Evolutionary conservation across 1,140 invertebrate genomes (phyloP), one percentile per base, ranked within the genome.

Genomic region (Drosophila orosa): DNA sequence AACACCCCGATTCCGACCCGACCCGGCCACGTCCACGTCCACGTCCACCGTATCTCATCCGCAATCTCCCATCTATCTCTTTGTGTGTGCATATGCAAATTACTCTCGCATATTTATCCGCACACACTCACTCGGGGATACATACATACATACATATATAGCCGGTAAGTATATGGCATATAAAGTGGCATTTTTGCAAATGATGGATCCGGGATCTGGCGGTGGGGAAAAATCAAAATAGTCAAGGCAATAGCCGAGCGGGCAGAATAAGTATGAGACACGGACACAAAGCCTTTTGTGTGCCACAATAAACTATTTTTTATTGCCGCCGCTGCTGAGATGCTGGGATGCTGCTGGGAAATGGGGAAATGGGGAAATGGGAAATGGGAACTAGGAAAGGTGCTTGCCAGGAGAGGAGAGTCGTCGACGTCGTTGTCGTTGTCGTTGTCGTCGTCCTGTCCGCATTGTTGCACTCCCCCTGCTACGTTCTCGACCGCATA

Each of bases 401-500:
- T 71, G 63, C 58, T 71, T 39, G 44, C 35, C 42, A 37, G 29
- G 52, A 22, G 50, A 33, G 37, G 17, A 8, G 25, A 27, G 40
- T 17, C 13, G 9, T 22, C 19, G 48, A 42, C 37, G 9, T 40
- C 37, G 39, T 40, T n/a, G n/a, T n/a, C n/a, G n/a, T 29, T 59
- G 63, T 66, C 48, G 19, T 22, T 3, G 22, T 45, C 19, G 13
- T 45, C 63, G 54, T 45, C 15, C 61, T 42, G 62, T 54, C 50
- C 50, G 50, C 50, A 35, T 58, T 71, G 47, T 37, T 72, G 25
- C 33, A 25, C 31, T 24, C 17, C 39, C 29, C 17, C 60, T 81
- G 78, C 66, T 81, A 74, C 78, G 78, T 81, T 81, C 73, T 81
- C 79, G 79, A 82, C 79, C 79, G 79, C 79, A 82, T 82, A 82